These are phyloP conservation scores for Operophtera brumata DNA, from an alignment of 2,888 invertebrate genomes.

Conservation along the genomic window DNA sequence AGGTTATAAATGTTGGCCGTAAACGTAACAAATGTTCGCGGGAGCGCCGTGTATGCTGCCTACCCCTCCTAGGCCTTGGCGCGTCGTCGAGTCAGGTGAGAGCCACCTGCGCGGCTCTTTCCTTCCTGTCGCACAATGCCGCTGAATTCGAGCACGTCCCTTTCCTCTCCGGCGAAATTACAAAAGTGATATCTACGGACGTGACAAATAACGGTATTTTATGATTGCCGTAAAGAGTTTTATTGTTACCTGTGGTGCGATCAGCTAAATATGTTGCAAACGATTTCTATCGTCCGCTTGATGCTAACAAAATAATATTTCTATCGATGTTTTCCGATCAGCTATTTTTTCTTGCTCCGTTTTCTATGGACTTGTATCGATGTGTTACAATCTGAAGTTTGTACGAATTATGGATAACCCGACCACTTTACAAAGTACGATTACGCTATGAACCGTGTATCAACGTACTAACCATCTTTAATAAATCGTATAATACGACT, in stretches of 20 bases:
- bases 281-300: no score
- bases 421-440: no score
- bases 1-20: slow-evolving; percentile 67
- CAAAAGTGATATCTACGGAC: slow-evolving; percentile 36
- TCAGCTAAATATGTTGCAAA: no score
- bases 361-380: no score
- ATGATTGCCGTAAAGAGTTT: slow-evolving; percentile 32
- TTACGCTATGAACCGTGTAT: no score
- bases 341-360: no score
- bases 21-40: slow-evolving; percentile 68
- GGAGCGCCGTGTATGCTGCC: slow-evolving; percentile 30
- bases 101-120: slow-evolving; percentile 59
- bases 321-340: no score
- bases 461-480: no score
- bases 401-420: no score
- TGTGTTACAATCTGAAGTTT: no score
- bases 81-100: slow-evolving; percentile 50
- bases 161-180: slow-evolving; percentile 38
- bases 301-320: no score
- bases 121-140: slow-evolving; percentile 55
- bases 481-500: no score
- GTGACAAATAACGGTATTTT: slow-evolving; percentile 38
- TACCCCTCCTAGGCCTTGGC: slow-evolving; percentile 31
- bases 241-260: slow-evolving; percentile 32
- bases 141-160: slow-evolving; percentile 44